These are phyloP conservation scores for Ptychobarbus kaznakovi DNA, from an alignment of 2,797 vertebrate genomes.

Conservation along the genomic window DNA sequence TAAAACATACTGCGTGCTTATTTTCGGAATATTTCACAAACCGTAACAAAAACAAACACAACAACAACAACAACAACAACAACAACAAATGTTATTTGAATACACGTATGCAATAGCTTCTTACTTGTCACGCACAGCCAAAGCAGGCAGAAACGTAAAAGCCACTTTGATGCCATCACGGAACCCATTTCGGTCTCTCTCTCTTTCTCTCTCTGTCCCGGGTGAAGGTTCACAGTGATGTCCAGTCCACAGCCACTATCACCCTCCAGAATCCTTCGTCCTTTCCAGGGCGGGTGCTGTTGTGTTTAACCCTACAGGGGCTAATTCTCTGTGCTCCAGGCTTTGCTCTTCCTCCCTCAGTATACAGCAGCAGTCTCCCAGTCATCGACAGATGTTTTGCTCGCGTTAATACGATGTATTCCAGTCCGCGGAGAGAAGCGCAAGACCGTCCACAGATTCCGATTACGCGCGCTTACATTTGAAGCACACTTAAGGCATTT, in stretches of 20 bases:
- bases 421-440: slow-evolving; percentile 15
- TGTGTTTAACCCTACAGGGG: neutral
- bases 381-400: slow-evolving; percentile 42
- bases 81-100: neutral
- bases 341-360: slow-evolving; percentile 15
- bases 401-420: slow-evolving; percentile 29
- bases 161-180: slow-evolving; percentile 25
- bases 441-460: slow-evolving; percentile 15
- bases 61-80: neutral
- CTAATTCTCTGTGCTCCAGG: neutral
- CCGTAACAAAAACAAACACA: neutral
- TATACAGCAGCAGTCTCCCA: slow-evolving; percentile 13
- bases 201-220: slow-evolving; percentile 5
- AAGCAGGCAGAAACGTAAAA: slow-evolving; percentile 21
- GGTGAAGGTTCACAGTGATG: slow-evolving; percentile 38
- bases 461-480: slow-evolving; percentile 31
- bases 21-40: neutral
- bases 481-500: slow-evolving; percentile 3
- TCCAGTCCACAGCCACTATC: slow-evolving; percentile 19
- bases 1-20: neutral
- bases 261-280: slow-evolving; percentile 26
- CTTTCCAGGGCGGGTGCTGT: slow-evolving; percentile 5
- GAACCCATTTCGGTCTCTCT: neutral
- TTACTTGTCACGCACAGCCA: slow-evolving; percentile 44
- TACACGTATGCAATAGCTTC: neutral